phyloP scores from a whole-genome alignment of 2,888 invertebrate species.

The Tetanocera ferruginea region DNA sequence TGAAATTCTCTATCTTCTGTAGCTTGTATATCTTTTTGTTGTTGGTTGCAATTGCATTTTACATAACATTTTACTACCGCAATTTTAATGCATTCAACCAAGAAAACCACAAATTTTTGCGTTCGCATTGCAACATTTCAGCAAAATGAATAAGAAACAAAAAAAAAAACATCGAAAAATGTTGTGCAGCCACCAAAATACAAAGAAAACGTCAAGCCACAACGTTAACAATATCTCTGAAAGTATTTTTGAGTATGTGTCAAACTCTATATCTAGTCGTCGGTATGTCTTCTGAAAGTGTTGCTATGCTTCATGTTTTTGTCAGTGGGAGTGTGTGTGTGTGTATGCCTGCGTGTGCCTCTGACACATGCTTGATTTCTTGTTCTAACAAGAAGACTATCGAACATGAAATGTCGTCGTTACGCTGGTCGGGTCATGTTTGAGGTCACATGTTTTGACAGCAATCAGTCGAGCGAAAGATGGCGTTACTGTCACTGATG shows the following conservation, averaged over 20 bases:
- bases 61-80: neutral
- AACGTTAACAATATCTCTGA: too few relatives aligned
- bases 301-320: neutral
- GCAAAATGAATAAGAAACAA: too few relatives aligned
- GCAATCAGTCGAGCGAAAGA: slow-evolving; percentile 2
- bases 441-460: slow-evolving; percentile 22
- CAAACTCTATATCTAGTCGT: neutral
- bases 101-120: neutral
- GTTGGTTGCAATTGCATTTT: neutral
- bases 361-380: slow-evolving; percentile 18
- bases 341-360: neutral
- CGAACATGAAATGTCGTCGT: neutral
- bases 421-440: neutral
- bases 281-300: neutral
- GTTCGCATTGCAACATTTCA: neutral
- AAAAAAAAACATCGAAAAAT: too few relatives aligned
- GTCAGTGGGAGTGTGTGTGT: neutral
- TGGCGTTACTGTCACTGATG: neutral
- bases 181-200: too few relatives aligned
- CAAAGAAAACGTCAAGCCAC: too few relatives aligned
- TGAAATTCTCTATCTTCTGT: neutral
- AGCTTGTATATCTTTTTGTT: neutral
- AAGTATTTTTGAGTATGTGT: neutral
- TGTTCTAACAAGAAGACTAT: slow-evolving; percentile 3
- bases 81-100: neutral